Percentiles rank a stretch among this genome's conserved stretches.
Evolutionary conservation across 92 coral and sea anemone genomes (phyloP).

Genomic region (Zoanthus solanderi): DNA sequence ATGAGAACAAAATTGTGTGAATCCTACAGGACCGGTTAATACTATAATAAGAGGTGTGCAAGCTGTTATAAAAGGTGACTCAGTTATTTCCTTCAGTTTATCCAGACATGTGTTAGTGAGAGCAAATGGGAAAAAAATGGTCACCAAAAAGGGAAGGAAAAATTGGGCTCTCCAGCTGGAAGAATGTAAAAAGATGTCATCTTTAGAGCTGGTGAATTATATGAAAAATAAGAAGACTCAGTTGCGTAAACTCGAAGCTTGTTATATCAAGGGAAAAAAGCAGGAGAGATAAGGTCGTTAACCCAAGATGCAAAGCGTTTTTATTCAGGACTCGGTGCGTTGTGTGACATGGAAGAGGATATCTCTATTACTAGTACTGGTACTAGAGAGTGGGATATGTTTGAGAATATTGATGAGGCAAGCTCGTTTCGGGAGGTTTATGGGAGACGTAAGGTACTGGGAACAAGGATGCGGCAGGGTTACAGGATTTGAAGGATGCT

Average conservation of each 20-base stretch:
- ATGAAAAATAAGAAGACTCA: conserved; percentile 6
- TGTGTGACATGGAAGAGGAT: not conserved
- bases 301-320: not conserved
- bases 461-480: not conserved
- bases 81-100: conserved; percentile 46
- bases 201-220: conserved; percentile 16
- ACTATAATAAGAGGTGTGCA: not conserved
- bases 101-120: conserved; percentile 27
- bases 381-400: not conserved
- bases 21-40: not conserved
- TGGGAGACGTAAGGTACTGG: not conserved
- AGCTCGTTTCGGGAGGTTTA: not conserved
- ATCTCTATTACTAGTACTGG: not conserved
- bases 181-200: conserved; percentile 38
- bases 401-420: not conserved
- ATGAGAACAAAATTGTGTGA: not conserved
- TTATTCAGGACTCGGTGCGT: not conserved
- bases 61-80: not conserved
- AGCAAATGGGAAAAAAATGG: not conserved
- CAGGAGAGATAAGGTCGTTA: not conserved
- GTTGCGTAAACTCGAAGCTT: not conserved
- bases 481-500: not conserved
- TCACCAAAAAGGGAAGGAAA: conserved; percentile 7
- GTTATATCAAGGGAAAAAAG: not conserved
- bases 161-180: conserved; percentile 3